Evolutionary conservation across 2,797 vertebrate species (phyloP).

Genomic region (Brachymystax lenok): DNA sequence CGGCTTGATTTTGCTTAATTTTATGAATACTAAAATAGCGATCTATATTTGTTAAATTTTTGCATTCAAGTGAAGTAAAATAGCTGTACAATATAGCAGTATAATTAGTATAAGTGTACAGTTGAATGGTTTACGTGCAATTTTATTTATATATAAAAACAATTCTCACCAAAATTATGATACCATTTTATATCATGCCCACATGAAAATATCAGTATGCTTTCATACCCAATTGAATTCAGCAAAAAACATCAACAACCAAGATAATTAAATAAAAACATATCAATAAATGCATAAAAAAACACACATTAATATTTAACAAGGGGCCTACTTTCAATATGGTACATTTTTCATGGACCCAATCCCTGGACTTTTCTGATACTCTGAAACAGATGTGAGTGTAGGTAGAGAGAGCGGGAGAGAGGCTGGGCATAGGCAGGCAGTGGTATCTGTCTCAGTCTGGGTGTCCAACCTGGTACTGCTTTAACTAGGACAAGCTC

Average conservation of each 20-base stretch:
- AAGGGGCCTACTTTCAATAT: constrained; percentile 1
- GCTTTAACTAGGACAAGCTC: constrained; percentile 72
- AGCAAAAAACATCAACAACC: background rate
- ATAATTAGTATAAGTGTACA: background rate
- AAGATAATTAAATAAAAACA: background rate
- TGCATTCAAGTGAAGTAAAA: background rate
- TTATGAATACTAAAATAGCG: background rate
- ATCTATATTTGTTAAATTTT: background rate
- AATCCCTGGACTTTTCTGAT: constrained; percentile 12
- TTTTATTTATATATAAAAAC: background rate
- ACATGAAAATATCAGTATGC: background rate
- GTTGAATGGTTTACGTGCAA: background rate
- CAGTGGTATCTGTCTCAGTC: constrained; percentile 35
- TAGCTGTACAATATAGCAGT: background rate
- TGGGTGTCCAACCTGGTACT: constrained; percentile 69
- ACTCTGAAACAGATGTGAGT: constrained; percentile 9
- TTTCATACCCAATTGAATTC: background rate
- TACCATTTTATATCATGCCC: background rate
- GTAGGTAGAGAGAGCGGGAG: background rate
- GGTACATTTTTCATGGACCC: background rate
- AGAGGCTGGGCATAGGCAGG: background rate
- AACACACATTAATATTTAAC: background rate
- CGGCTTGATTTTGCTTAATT: background rate
- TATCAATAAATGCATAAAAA: background rate
- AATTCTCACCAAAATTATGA: background rate